Evolutionary conservation across 2,797 vertebrate genomes (phyloP).

Genomic region (Nannoperca australis): DNA sequence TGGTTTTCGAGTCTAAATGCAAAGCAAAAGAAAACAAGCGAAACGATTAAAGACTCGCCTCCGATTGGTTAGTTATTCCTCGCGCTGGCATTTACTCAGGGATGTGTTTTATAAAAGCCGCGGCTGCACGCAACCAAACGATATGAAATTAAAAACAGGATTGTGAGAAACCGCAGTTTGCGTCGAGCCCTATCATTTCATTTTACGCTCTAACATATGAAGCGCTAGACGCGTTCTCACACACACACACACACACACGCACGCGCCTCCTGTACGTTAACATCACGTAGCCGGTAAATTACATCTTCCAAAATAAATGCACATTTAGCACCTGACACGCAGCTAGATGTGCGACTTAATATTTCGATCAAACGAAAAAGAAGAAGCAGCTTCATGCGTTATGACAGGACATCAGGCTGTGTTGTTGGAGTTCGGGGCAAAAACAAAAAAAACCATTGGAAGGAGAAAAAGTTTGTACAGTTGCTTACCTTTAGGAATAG

Average conservation of each 20-base stretch:
- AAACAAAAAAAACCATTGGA: background rate
- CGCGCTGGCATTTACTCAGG: conserved; percentile 41
- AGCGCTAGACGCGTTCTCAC: conserved; percentile 4
- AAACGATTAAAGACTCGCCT: conserved; percentile 25
- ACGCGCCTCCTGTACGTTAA: conserved; percentile 4
- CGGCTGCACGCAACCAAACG: conserved; percentile 29
- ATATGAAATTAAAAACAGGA: conserved; percentile 14
- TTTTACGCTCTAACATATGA: conserved; percentile 38
- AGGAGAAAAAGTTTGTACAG: background rate
- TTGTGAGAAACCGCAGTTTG: conserved; percentile 69
- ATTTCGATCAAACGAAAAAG: background rate
- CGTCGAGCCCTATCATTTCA: conserved; percentile 30
- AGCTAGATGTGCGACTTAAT: background rate
- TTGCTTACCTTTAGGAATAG: conserved; percentile 80
- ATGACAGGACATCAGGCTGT: background rate
- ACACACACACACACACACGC: conserved; percentile 36
- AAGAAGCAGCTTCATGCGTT: background rate
- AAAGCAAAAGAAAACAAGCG: background rate
- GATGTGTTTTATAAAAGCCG: conserved; percentile 16
- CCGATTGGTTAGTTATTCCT: conserved; percentile 32
- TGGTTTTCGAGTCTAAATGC: background rate
- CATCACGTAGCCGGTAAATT: conserved; percentile 22
- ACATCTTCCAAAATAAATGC: background rate
- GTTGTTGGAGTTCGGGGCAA: background rate
- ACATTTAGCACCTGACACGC: background rate